Conservation (phyloP, 1,140 invertebrate genomes). For the Drosophila mojavensis region DNA sequence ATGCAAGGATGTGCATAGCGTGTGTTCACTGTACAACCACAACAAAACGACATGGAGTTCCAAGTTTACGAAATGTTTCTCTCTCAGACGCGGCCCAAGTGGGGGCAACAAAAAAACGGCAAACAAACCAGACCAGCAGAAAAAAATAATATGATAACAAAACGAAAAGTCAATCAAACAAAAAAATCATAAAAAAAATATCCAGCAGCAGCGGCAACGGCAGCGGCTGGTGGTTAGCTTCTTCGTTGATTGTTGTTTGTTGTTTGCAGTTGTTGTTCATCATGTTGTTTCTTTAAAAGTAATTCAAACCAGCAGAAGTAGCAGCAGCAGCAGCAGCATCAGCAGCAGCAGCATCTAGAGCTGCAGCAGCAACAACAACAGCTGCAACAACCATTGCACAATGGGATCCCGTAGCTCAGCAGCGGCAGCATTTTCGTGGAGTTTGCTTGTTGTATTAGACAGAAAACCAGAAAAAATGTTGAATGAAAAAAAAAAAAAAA, state of each 20-base stretch:
- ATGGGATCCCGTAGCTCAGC: constrained; percentile 18
- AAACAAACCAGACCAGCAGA: constrained; percentile 54
- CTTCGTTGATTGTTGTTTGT: constrained; percentile 13
- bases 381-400: constrained; percentile 28
- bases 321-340: constrained; percentile 15
- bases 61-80: constrained; percentile 76
- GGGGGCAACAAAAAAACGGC: constrained; percentile 34
- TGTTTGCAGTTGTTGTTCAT: constrained; percentile 5
- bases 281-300: not conserved
- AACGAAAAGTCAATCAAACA: not conserved
- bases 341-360: constrained; percentile 4
- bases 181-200: not conserved
- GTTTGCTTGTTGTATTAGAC: constrained; percentile 77
- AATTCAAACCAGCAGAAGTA: not conserved
- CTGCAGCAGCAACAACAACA: constrained; percentile 13
- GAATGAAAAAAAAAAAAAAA: constrained; percentile 29
- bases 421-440: constrained; percentile 57
- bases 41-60: constrained; percentile 75
- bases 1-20: constrained; percentile 70
- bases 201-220: constrained; percentile 35
- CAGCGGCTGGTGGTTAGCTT: constrained; percentile 10
- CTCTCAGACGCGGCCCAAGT: constrained; percentile 57
- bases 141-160: constrained; percentile 16
- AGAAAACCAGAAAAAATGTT: constrained; percentile 43
- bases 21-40: constrained; percentile 74